phyloP scores from a whole-genome alignment of 2,113 vertebrate species.

The Rhabdomys dilectus region DNA sequence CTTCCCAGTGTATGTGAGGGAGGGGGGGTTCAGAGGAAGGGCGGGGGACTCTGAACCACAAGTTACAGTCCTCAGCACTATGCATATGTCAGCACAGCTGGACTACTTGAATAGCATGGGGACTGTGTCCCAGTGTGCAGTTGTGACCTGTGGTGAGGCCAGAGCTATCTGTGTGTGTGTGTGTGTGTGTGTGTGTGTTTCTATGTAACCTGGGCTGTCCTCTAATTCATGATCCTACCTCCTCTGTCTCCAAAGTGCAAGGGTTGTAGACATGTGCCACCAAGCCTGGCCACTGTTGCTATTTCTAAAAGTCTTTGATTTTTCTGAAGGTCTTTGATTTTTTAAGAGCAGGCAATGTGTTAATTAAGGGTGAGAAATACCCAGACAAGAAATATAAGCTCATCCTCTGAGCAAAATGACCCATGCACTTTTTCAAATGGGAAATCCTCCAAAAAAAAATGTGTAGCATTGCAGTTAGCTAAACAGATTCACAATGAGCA shows the following conservation, averaged over 20 bases:
- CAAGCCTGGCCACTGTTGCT: background rate
- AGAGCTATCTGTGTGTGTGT: background rate
- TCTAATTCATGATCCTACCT: background rate
- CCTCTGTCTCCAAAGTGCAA: background rate
- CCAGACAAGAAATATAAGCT: background rate
- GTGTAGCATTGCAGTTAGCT: background rate
- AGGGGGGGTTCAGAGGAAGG: rapidly evolving
- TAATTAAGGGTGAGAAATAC: background rate
- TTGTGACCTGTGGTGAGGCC: background rate
- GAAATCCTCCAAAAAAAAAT: background rate
- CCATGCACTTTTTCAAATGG: background rate
- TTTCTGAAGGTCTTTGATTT: background rate
- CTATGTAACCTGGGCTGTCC: background rate
- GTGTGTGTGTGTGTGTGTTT: no score
- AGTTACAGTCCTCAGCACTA: background rate
- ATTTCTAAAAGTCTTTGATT: background rate
- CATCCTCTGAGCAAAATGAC: background rate
- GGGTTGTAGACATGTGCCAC: background rate
- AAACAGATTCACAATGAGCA: background rate
- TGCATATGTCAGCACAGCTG: background rate
- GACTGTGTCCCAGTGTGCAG: background rate
- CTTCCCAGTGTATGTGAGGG: background rate
- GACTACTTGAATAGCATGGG: background rate
- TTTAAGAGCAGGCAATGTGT: background rate
- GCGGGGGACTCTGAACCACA: background rate